Percentiles rank a stretch among this genome's conserved stretches.
phyloP scores from a whole-genome alignment of 2,113 vertebrate species.

The Cairina moschata region DNA sequence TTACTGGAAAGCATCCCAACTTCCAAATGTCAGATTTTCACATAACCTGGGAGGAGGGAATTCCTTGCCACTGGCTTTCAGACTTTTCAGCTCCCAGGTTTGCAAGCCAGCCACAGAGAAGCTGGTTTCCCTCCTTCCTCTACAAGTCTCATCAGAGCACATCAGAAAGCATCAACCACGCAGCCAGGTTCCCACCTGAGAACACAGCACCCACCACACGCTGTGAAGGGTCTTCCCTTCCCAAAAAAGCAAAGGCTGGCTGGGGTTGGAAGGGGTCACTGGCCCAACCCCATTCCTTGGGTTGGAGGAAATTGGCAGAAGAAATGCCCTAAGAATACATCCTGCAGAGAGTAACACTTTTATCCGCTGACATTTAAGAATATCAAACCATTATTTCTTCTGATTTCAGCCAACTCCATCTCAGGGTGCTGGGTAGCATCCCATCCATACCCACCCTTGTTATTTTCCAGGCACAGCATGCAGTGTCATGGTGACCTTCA shows the following conservation, averaged over 20 bases:
- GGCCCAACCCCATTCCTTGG: neutral
- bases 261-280: neutral
- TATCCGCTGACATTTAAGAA: neutral
- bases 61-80: neutral
- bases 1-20: neutral
- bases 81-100: neutral
- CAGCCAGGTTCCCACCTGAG: rapidly evolving
- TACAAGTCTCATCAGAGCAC: rapidly evolving
- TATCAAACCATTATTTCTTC: neutral
- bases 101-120: neutral
- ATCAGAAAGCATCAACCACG: neutral
- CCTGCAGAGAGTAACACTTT: neutral
- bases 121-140: neutral
- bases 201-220: rapidly evolving
- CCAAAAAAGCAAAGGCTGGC: neutral
- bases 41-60: neutral
- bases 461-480: neutral
- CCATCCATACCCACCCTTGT: rapidly evolving
- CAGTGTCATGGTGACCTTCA: too few species aligned
- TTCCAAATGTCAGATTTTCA: neutral
- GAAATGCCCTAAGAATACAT: neutral
- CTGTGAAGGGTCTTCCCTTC: too few species aligned
- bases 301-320: neutral
- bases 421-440: neutral
- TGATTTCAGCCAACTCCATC: neutral